Conservation (phyloP, 2,797 vertebrate species). For the Eremophila alpestris region DNA sequence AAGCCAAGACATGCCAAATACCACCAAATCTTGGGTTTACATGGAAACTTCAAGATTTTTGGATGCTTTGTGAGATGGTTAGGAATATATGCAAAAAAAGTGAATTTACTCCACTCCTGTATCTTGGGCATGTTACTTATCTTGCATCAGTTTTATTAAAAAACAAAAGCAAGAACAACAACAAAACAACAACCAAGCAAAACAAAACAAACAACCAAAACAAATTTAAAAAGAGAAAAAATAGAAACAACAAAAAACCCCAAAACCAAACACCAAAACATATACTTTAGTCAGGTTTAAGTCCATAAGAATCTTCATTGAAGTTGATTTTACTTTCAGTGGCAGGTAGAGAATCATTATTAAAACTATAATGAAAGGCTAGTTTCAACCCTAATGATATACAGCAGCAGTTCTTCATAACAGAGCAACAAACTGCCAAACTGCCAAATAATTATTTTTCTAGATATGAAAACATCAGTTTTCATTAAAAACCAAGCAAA, state of each 20-base stretch:
- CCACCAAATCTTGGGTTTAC: background rate
- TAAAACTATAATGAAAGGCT: background rate
- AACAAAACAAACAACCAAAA: background rate
- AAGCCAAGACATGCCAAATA: background rate
- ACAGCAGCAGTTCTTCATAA: background rate
- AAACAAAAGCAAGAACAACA: background rate
- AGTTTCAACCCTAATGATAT: background rate
- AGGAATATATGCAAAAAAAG: accelerated
- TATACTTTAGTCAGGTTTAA: background rate
- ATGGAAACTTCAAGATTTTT: background rate
- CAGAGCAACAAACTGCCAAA: background rate
- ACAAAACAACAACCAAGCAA: background rate
- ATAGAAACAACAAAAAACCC: background rate
- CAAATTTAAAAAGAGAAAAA: background rate
- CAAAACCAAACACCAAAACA: background rate
- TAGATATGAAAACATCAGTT: background rate
- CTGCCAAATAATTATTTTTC: background rate
- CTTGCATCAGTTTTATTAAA: background rate
- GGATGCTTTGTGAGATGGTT: background rate
- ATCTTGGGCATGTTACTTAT: background rate
- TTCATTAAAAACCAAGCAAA: background rate
- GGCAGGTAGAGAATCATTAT: background rate
- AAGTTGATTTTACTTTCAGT: background rate
- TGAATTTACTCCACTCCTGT: background rate
- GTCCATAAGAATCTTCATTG: background rate